These are phyloP conservation scores for Gila orcuttii DNA, from an alignment of 2,113 vertebrate species.

Conservation along the genomic window DNA sequence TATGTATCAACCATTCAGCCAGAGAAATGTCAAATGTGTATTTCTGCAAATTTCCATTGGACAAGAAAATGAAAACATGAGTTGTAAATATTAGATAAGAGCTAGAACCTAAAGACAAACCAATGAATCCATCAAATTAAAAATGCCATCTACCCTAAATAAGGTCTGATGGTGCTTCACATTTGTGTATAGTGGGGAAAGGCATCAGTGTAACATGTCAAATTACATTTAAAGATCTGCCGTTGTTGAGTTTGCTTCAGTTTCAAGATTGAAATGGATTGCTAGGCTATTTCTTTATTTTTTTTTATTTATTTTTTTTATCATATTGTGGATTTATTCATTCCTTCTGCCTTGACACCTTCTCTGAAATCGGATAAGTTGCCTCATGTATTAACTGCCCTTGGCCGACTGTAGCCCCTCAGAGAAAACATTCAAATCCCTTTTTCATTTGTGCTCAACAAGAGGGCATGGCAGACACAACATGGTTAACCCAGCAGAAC, in stretches of 20 bases:
- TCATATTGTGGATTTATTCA: not conserved
- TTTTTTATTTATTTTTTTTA: not conserved
- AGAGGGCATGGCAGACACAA: constrained; percentile 16
- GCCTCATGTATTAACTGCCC: constrained; percentile 11
- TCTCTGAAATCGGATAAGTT: constrained; percentile 5
- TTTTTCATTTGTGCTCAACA: constrained; percentile 14
- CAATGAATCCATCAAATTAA: not conserved
- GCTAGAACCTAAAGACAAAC: not conserved
- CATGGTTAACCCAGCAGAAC: not conserved
- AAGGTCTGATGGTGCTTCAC: not conserved
- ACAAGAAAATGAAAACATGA: not conserved
- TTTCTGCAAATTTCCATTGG: not conserved
- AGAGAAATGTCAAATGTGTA: not conserved
- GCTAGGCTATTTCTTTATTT: not conserved
- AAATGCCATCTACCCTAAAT: not conserved
- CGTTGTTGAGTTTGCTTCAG: not conserved
- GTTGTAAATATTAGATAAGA: not conserved
- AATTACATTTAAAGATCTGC: not conserved
- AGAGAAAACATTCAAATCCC: constrained; percentile 9
- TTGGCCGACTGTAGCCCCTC: constrained; percentile 3
- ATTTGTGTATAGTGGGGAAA: not conserved
- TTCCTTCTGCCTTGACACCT: not conserved
- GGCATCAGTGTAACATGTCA: not conserved
- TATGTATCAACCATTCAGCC: not conserved
- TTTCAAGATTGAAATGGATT: not conserved